phyloP scores from a whole-genome alignment of 2,113 vertebrate genomes.

The Spea bombifrons region DNA sequence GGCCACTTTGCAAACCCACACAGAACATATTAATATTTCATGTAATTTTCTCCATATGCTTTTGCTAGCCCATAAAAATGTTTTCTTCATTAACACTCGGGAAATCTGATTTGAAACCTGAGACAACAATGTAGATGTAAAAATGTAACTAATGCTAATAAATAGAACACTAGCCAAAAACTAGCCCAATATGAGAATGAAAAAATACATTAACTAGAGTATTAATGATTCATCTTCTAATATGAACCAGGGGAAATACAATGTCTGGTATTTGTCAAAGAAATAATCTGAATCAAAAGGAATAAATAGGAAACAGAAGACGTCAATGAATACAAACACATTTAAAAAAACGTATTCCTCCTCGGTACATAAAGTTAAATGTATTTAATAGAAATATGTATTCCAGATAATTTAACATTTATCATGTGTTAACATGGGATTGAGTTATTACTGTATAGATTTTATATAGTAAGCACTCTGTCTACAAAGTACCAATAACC shows the following conservation, averaged over 20 bases:
- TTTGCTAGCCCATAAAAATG: constrained; percentile 25
- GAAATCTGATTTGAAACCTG: constrained; percentile 23
- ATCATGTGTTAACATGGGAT: too few relatives aligned
- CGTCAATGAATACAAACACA: too few relatives aligned
- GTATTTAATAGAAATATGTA: too few relatives aligned
- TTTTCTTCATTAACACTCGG: constrained; percentile 36
- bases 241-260: constrained; percentile 29
- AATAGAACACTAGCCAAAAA: constrained; percentile 18
- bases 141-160: constrained; percentile 30
- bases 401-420: too few relatives aligned
- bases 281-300: too few relatives aligned
- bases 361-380: too few relatives aligned
- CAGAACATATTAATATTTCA: constrained; percentile 22
- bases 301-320: too few relatives aligned
- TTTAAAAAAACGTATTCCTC: too few relatives aligned
- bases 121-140: constrained; percentile 34
- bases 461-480: too few relatives aligned
- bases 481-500: too few relatives aligned
- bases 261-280: neutral
- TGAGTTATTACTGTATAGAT: too few relatives aligned
- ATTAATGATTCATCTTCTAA: constrained; percentile 22
- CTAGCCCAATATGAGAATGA: neutral
- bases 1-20: too few relatives aligned
- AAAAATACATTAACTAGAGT: constrained; percentile 26
- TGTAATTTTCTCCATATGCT: constrained; percentile 32